Evolutionary conservation across 2,888 invertebrate species (phyloP).

Genomic region (Gisinianus flammeolus): DNA sequence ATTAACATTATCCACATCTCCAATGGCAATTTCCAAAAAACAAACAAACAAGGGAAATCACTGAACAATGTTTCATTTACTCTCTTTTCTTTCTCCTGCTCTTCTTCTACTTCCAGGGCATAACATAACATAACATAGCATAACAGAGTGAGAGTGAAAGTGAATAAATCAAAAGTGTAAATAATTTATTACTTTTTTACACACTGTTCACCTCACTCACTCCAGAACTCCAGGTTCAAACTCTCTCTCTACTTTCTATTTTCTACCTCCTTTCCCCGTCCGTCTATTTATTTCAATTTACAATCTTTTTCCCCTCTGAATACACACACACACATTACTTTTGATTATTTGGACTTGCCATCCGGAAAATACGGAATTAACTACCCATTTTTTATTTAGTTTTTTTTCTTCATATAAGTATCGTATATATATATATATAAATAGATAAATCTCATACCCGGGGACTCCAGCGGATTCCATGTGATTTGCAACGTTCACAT

Average conservation of each 20-base stretch:
- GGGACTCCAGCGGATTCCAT: constrained; percentile 97
- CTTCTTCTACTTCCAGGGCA: neutral
- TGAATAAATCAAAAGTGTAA: neutral
- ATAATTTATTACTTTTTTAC: neutral
- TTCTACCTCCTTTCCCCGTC: neutral
- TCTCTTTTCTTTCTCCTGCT: neutral
- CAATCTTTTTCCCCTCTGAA: neutral
- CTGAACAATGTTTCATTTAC: neutral
- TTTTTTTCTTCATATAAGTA: no score
- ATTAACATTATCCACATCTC: neutral
- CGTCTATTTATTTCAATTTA: neutral
- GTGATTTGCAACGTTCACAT: constrained; percentile 94
- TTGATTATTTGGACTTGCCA: no score
- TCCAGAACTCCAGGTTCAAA: neutral
- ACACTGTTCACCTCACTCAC: neutral
- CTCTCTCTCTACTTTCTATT: neutral
- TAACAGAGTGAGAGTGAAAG: neutral
- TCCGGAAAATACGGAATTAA: no score
- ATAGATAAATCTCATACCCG: no score
- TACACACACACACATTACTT: no score
- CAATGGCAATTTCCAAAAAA: neutral
- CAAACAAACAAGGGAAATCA: neutral
- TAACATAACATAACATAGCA: neutral
- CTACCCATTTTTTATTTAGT: no score
- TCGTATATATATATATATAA: no score